Percentiles rank a stretch among this genome's conserved stretches.
phyloP scores from a whole-genome alignment of 2,888 invertebrate genomes.

The Cantharis nigra region DNA sequence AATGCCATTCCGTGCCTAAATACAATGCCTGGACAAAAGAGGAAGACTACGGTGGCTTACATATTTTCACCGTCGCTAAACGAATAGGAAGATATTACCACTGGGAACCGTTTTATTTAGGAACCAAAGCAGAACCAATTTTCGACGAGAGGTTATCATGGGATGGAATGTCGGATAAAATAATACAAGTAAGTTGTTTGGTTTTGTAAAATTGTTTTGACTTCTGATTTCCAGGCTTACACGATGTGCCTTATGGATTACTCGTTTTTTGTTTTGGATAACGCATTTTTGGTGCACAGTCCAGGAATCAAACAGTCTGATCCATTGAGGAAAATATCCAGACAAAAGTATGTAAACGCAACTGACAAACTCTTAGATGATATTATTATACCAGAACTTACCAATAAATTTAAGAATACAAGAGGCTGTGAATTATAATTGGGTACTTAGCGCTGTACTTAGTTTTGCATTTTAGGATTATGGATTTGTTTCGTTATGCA shows the following conservation, averaged over 20 bases:
- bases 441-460: neutral
- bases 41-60: constrained; percentile 66
- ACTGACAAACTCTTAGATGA: neutral
- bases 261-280: constrained; percentile 84
- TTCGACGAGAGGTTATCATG: constrained; percentile 87
- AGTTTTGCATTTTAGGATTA: neutral
- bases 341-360: neutral
- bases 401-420: neutral
- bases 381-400: constrained; percentile 2
- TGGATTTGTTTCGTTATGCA: neutral
- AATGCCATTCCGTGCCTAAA: constrained; percentile 81
- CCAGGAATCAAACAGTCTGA: constrained; percentile 73
- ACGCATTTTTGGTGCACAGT: constrained; percentile 83
- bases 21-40: constrained; percentile 76
- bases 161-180: constrained; percentile 89
- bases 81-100: constrained; percentile 72
- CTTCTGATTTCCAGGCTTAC: constrained; percentile 69
- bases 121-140: constrained; percentile 78
- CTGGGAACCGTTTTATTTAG: constrained; percentile 92
- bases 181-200: constrained; percentile 73
- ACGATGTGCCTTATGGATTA: constrained; percentile 83
- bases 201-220: neutral
- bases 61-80: constrained; percentile 79
- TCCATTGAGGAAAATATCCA: neutral
- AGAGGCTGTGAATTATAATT: constrained; percentile 1